phyloP scores from a whole-genome alignment of 2,113 vertebrate genomes.

The Phycodurus eques region DNA sequence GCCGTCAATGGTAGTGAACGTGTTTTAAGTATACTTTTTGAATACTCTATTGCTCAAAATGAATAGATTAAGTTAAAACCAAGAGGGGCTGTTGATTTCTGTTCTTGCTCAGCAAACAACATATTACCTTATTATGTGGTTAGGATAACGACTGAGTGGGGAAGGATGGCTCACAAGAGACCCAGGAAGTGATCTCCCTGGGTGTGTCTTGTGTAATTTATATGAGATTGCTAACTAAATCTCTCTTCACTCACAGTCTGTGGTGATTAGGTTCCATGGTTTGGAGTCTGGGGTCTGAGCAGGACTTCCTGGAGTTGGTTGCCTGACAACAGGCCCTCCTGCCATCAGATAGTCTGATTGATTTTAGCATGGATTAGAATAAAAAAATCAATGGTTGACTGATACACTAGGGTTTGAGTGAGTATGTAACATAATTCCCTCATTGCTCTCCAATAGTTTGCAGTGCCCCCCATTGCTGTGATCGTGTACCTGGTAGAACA shows the following conservation, averaged over 20 bases:
- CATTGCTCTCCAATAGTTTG: neutral
- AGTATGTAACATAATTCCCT: neutral
- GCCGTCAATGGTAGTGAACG: too few species aligned
- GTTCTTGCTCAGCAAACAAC: neutral
- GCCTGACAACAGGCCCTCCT: neutral
- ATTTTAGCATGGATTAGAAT: neutral
- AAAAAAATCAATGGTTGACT: neutral
- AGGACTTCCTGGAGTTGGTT: neutral
- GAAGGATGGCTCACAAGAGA: neutral
- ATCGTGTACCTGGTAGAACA: constrained; percentile 90
- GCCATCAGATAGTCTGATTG: neutral
- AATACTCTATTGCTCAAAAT: neutral
- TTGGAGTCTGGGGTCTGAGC: neutral
- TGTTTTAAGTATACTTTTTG: too few species aligned
- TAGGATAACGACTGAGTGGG: neutral
- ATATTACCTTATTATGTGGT: neutral
- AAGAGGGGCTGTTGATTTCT: neutral
- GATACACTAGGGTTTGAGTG: neutral
- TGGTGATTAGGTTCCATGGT: neutral
- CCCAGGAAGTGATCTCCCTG: neutral
- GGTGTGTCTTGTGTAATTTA: neutral
- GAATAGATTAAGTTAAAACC: neutral
- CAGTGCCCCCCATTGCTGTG: constrained; percentile 10
- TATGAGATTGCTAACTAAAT: neutral
- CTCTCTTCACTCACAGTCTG: neutral